These are phyloP conservation scores for Ennomos fuscantarius DNA, from an alignment of 2,888 invertebrate species.

Conservation along the genomic window DNA sequence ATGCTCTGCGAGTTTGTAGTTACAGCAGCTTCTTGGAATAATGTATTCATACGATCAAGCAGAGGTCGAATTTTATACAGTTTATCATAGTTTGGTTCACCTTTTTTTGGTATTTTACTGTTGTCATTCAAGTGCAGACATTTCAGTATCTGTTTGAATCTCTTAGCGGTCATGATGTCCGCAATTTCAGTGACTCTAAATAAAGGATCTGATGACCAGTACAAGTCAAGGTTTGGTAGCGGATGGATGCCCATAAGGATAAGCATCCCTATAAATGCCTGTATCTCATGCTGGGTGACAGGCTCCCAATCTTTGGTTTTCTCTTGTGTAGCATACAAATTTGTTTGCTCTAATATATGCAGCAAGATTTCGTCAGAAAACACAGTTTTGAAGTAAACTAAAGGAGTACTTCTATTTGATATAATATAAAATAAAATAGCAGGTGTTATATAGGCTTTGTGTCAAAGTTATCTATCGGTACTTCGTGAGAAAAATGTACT, in stretches of 20 bases:
- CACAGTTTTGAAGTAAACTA: conserved; percentile 16
- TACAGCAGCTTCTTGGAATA: conserved; percentile 21
- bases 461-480: conserved; percentile 24
- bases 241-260: conserved; percentile 24
- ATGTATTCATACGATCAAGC: conserved; percentile 21
- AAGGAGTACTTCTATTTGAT: conserved; percentile 20
- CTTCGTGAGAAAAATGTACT: conserved; percentile 24
- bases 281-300: conserved; percentile 22
- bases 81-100: conserved; percentile 25
- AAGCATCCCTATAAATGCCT: conserved; percentile 25
- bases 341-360: conserved; percentile 25
- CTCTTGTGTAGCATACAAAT: conserved; percentile 24
- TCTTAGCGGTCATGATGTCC: conserved; percentile 20
- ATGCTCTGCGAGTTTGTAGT: conserved; percentile 26
- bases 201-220: conserved; percentile 28
- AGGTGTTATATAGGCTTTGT: conserved; percentile 18
- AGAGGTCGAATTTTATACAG: conserved; percentile 31
- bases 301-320: conserved; percentile 23
- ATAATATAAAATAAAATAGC: conserved; percentile 21
- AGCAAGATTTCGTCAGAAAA: conserved; percentile 22
- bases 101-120: conserved; percentile 21
- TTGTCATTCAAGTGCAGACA: conserved; percentile 24
- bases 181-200: conserved; percentile 25
- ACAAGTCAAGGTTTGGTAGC: conserved; percentile 24
- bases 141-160: conserved; percentile 20